A percentile compares a stretch with the other conserved stretches of the same genome.
phyloP scores from a whole-genome alignment of 2,797 vertebrate species.

The Momotus momota region DNA sequence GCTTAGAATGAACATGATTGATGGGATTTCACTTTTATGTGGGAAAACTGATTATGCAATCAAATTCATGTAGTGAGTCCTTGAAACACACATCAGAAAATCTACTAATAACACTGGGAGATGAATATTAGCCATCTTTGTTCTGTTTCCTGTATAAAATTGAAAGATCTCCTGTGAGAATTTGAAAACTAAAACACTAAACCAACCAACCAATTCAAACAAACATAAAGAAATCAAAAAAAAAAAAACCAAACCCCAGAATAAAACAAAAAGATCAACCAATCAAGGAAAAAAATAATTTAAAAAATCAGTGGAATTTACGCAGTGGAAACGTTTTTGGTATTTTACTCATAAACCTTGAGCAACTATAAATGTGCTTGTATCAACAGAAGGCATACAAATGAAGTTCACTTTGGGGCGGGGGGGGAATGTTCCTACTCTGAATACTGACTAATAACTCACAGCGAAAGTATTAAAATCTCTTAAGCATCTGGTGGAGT shows the following conservation, averaged over 20 bases:
- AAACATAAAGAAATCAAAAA: not conserved
- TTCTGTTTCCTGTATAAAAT: not conserved
- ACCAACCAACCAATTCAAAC: not conserved
- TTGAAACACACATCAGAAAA: not conserved
- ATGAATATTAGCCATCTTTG: not conserved
- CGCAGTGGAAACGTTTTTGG: not conserved
- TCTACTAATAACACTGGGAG: not conserved
- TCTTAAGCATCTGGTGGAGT: not conserved
- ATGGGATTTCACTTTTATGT: not conserved
- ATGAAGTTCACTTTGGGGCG: not conserved
- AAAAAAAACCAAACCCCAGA: not conserved
- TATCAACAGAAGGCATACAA: not conserved
- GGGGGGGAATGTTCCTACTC: not conserved
- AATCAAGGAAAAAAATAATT: not conserved
- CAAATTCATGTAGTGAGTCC: not conserved
- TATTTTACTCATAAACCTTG: not conserved
- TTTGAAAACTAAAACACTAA: not conserved
- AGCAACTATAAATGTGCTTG: not conserved
- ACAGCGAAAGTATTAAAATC: not conserved
- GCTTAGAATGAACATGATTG: not conserved
- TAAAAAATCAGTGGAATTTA: not conserved
- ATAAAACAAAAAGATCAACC: not conserved
- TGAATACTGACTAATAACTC: not conserved
- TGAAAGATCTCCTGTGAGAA: not conserved
- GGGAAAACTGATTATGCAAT: not conserved